Evolutionary conservation across 2,113 vertebrate genomes (phyloP).

Genomic region (Glareola pratincola): DNA sequence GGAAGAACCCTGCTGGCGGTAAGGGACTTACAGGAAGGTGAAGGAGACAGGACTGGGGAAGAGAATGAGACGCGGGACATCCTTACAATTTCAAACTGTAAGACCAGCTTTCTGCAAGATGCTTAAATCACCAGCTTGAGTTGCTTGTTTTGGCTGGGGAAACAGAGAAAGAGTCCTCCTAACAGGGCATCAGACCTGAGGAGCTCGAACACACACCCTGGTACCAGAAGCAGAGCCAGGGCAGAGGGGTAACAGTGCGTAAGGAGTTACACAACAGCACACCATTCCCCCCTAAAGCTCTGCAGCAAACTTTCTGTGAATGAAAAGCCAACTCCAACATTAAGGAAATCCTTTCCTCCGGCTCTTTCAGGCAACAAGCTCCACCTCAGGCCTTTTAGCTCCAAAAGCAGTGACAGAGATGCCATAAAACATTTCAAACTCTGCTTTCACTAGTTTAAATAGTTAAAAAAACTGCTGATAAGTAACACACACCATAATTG

Average conservation of each 20-base stretch:
- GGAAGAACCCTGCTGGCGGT: not conserved
- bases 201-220: not conserved
- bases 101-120: not conserved
- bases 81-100: not conserved
- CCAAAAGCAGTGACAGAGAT: not conserved
- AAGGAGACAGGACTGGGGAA: not conserved
- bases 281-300: not conserved
- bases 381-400: not conserved
- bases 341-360: not conserved
- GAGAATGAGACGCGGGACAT: not conserved
- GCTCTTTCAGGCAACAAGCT: not conserved
- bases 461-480: not conserved
- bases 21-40: accelerated
- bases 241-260: accelerated
- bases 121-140: not conserved
- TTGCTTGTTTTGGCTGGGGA: not conserved
- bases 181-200: not conserved
- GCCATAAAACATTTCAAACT: not conserved
- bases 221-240: no score
- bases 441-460: not conserved
- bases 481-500: not conserved
- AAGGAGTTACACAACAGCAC: not conserved
- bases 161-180: not conserved
- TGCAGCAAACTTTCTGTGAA: not conserved
- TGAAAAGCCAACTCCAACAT: not conserved